Evolutionary conservation across 2,113 vertebrate species (phyloP), one percentile per base, ranked within the genome.

Genomic region (Cavia porcellus): DNA sequence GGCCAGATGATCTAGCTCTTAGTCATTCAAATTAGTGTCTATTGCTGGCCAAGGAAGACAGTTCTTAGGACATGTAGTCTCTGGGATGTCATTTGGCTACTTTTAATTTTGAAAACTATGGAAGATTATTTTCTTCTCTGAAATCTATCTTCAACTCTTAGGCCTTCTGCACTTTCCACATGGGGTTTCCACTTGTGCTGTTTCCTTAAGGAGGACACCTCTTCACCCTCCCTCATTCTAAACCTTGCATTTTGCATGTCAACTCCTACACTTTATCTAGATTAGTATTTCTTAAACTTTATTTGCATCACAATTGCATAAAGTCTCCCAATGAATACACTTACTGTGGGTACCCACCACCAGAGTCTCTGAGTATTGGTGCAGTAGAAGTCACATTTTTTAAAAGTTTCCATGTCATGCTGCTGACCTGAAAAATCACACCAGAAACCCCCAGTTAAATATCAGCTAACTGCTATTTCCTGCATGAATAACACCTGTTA

Each of bases 1-100:
- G 22, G 5, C 55, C 75, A 88, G 42, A 35, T 45, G 57, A 87
- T 30, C 32, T 22, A 64, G 19, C 19, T 74, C 10, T 50, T 30
- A 28, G 14, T 52, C 50, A 70, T 61, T 80, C n/a, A 81, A 79
- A 90, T 81, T 87, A 47, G 82, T 81, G 57, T 5, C 68, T 19
- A 22, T 80, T 77, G 57, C 84, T 93, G n/a, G 74, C 32, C 84
- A 32, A 89, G 74, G 84, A 84, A 83, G 77, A 86, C 30, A 47
- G 5, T 4, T 64, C 57, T 55, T 38, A 86, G 55, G 30, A 80
- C 64, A 74, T 45, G 45, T 12, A 4, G 61, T 90, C 68, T 80
- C 57, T 10, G 19, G 12, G 19, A 20, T 92, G 25, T 50, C 32
- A 13, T 72, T 96, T 55, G 47, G n/a, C 42, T 81, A 20, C 62